A percentile compares a stretch with the other conserved stretches of the same genome.
Conservation (phyloP, 2,113 vertebrate genomes). For the Microtus pennsylvanicus region DNA sequence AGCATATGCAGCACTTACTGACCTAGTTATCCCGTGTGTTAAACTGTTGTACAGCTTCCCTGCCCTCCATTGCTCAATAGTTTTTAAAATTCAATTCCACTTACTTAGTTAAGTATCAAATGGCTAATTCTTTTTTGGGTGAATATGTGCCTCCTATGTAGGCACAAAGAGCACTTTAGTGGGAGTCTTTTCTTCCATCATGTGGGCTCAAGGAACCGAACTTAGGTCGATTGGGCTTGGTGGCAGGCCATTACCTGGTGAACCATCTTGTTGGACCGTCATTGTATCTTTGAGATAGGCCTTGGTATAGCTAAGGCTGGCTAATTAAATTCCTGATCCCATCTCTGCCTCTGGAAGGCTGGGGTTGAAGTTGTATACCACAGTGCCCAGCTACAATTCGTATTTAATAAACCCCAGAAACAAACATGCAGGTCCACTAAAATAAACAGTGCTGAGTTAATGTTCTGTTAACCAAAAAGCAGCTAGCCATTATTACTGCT, state of each 20-base stretch:
- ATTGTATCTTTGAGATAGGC: not conserved
- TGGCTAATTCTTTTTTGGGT: not conserved
- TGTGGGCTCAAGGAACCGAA: not conserved
- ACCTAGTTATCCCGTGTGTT: too few relatives aligned
- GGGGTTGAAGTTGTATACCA: not conserved
- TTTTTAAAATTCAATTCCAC: not conserved
- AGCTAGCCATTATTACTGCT: constrained; percentile 1
- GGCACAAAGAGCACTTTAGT: not conserved
- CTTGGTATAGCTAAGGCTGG: not conserved
- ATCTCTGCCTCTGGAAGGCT: not conserved
- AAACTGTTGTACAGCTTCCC: not conserved
- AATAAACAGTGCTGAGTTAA: not conserved
- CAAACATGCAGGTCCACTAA: not conserved
- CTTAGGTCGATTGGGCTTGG: not conserved
- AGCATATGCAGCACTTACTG: not conserved
- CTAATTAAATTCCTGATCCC: not conserved
- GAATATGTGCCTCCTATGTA: not conserved
- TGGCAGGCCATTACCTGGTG: not conserved
- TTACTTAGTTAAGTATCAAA: not conserved
- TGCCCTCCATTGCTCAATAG: not conserved
- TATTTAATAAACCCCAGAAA: not conserved
- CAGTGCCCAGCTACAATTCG: not conserved
- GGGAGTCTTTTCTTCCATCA: not conserved
- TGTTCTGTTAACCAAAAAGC: not conserved
- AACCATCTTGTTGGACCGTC: not conserved